Percentiles rank a stretch among this genome's conserved stretches.
phyloP scores from a whole-genome alignment of 2,888 invertebrate genomes.

The Drosophila prolongata region DNA sequence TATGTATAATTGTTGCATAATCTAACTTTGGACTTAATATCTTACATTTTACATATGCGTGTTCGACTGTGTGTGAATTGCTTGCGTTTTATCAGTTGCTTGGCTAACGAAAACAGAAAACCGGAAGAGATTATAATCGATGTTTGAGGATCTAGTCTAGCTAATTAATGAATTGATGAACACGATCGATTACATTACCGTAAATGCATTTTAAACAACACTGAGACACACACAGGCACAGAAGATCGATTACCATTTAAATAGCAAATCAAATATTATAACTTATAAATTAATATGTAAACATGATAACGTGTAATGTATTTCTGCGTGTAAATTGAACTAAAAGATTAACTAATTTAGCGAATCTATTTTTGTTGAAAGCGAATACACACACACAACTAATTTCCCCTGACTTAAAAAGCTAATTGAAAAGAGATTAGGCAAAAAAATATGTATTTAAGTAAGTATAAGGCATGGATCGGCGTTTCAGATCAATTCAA shows the following conservation, averaged over 20 bases:
- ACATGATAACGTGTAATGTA: conserved; percentile 38
- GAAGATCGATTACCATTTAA: conserved; percentile 53
- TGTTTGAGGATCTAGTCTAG: conserved; percentile 35
- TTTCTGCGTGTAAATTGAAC: conserved; percentile 36
- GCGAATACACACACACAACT: conserved; percentile 1
- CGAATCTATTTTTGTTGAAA: conserved; percentile 42
- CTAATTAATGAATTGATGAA: conserved; percentile 39
- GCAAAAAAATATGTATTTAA: conserved; percentile 33
- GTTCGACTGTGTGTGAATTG: conserved; percentile 42
- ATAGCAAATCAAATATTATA: conserved; percentile 68
- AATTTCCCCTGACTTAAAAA: conserved; percentile 11
- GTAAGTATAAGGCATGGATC: conserved; percentile 45
- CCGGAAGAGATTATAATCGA: conserved; percentile 1
- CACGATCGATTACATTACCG: conserved; percentile 29
- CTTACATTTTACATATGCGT: conserved; percentile 17
- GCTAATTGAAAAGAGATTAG: conserved; percentile 5
- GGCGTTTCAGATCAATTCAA: conserved; percentile 47
- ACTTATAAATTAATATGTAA: conserved; percentile 51
- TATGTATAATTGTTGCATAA: conserved; percentile 55
- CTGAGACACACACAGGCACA: conserved; percentile 1
- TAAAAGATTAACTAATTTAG: conserved; percentile 20
- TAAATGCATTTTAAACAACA: conserved; percentile 53
- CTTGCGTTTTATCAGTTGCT: conserved; percentile 47
- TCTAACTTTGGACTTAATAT: conserved; percentile 45
- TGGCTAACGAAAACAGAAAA: conserved; percentile 1